Percentiles rank a stretch among this genome's conserved stretches.
Conservation (phyloP, 2,888 invertebrate genomes). For the Drosophila basisetae region DNA sequence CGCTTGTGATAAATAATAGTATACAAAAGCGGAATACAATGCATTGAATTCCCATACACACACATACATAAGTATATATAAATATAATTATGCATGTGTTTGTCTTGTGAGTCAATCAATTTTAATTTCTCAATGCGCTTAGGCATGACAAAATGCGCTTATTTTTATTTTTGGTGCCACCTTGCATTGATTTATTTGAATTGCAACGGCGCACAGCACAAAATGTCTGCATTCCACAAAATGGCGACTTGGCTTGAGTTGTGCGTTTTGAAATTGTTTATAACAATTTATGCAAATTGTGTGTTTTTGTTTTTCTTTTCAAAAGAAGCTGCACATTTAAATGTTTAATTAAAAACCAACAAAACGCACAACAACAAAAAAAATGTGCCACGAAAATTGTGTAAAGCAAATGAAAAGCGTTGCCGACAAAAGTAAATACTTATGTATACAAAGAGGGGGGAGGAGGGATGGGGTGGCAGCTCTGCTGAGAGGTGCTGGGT, state of each 20-base stretch:
- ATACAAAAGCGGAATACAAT: constrained; percentile 59
- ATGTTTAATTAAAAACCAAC: constrained; percentile 74
- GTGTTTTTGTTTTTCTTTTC: constrained; percentile 20
- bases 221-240: constrained; percentile 52
- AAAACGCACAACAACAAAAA: constrained; percentile 41
- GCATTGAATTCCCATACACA: constrained; percentile 23
- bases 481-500: constrained; percentile 39
- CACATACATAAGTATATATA: constrained; percentile 5
- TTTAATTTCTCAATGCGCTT: constrained; percentile 69
- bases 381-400: constrained; percentile 59
- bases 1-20: constrained; percentile 68
- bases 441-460: constrained; percentile 30
- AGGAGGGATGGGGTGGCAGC: not conserved
- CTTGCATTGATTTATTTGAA: constrained; percentile 57
- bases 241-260: constrained; percentile 37
- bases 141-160: constrained; percentile 69
- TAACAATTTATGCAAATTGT: constrained; percentile 67
- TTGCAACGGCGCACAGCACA: constrained; percentile 36
- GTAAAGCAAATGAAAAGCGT: constrained; percentile 53
- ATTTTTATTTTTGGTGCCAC: constrained; percentile 35
- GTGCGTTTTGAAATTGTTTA: constrained; percentile 37
- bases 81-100: not conserved
- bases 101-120: constrained; percentile 54
- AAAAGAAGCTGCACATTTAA: constrained; percentile 58
- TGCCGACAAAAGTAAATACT: constrained; percentile 56